Evolutionary conservation across 2,888 invertebrate genomes (phyloP).

Genomic region (Trissoscelio sp.): DNA sequence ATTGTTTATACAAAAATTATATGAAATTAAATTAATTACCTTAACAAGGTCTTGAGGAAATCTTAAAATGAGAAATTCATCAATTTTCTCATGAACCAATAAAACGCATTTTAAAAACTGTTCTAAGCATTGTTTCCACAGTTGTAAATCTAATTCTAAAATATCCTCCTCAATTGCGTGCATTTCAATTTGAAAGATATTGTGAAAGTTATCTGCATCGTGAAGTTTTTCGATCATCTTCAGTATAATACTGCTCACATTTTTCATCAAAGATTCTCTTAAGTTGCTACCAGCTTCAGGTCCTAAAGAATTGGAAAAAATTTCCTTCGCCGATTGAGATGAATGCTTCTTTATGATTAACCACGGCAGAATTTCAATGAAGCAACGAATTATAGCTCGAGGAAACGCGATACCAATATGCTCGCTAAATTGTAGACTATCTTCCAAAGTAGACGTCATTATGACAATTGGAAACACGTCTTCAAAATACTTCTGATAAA

Average conservation of each 20-base stretch:
- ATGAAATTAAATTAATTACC: conserved; percentile 32
- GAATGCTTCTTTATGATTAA: conserved; percentile 28
- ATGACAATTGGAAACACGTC: conserved; percentile 48
- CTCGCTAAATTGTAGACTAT: conserved; percentile 45
- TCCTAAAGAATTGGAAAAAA: conserved; percentile 50
- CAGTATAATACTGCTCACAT: conserved; percentile 30
- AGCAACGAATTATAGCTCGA: conserved; percentile 35
- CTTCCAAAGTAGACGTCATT: conserved; percentile 19
- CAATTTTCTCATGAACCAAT: conserved; percentile 25
- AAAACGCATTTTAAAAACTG: conserved; percentile 29
- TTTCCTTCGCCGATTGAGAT: conserved; percentile 12
- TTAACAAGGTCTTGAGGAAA: conserved; percentile 18
- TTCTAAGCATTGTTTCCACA: conserved; percentile 36
- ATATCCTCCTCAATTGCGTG: background rate
- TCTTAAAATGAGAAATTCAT: conserved; percentile 28
- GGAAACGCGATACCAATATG: conserved; percentile 16
- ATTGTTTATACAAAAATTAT: too few relatives aligned
- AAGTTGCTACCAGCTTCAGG: conserved; percentile 32
- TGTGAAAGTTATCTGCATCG: conserved; percentile 44
- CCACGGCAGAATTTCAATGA: conserved; percentile 60
- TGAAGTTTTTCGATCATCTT: conserved; percentile 56
- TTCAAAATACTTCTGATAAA: conserved; percentile 37
- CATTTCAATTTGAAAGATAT: conserved; percentile 47
- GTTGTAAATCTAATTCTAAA: conserved; percentile 13
- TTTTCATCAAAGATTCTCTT: conserved; percentile 30